Evolutionary conservation across 1,140 invertebrate species (phyloP).

Genomic region (Brachionus rubens): DNA sequence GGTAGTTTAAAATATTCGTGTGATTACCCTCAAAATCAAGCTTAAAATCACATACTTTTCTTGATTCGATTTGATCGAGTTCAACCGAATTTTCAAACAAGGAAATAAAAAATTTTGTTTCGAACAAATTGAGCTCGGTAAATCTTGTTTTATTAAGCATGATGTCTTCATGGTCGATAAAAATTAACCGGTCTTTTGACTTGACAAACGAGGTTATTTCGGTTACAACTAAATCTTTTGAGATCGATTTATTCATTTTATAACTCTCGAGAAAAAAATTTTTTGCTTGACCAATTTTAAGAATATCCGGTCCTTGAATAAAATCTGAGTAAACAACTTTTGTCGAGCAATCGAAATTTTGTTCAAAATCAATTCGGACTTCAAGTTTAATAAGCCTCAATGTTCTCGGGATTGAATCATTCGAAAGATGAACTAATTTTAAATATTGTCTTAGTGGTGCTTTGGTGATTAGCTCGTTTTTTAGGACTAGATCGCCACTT

Average conservation of each 20-base stretch:
- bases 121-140: not conserved
- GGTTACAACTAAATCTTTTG: not conserved
- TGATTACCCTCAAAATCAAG: not conserved
- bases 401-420: not conserved
- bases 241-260: not conserved
- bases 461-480: not conserved
- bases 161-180: not conserved
- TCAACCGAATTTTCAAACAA: not conserved
- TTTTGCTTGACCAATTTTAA: too few species aligned
- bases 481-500: constrained; percentile 6
- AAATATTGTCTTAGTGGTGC: not conserved
- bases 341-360: too few species aligned
- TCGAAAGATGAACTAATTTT: not conserved
- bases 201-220: not conserved
- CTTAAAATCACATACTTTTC: not conserved
- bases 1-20: not conserved
- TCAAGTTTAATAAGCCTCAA: too few species aligned
- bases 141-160: not conserved
- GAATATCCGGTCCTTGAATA: too few species aligned
- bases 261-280: constrained; percentile 4
- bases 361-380: too few species aligned
- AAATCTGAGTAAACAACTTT: too few species aligned
- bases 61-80: not conserved
- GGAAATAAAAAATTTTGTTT: constrained; percentile 10
- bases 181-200: not conserved